Percentiles rank a stretch among this genome's conserved stretches.
These are phyloP conservation scores for Heliconius hewitsoni DNA, from an alignment of 1,140 invertebrate species.

Conservation along the genomic window DNA sequence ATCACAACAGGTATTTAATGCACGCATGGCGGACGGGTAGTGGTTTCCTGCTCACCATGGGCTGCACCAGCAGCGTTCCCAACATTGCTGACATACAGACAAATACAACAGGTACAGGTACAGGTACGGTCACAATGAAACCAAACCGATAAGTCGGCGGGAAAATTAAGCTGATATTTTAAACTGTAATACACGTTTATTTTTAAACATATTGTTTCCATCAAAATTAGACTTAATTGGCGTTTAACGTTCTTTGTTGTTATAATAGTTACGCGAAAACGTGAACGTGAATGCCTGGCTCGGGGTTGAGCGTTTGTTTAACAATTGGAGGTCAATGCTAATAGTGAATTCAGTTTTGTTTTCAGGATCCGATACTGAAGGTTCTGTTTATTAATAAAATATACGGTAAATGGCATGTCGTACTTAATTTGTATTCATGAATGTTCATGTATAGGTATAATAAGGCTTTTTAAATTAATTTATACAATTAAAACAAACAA, in stretches of 20 bases:
- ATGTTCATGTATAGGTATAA: not conserved
- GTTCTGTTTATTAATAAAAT: not conserved
- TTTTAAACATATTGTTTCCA: constrained; percentile 16
- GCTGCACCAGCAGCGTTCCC: constrained; percentile 71
- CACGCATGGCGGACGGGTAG: constrained; percentile 40
- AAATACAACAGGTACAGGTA: constrained; percentile 52
- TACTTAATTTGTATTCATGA: constrained; percentile 3
- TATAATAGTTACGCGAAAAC: constrained; percentile 41
- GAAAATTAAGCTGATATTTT: not conserved
- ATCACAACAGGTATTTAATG: constrained; percentile 16
- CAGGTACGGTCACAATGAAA: constrained; percentile 43
- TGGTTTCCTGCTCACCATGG: constrained; percentile 55
- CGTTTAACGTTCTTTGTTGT: constrained; percentile 40
- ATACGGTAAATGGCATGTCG: not conserved
- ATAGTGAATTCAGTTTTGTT: constrained; percentile 38
- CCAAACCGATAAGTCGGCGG: not conserved
- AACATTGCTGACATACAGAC: constrained; percentile 50
- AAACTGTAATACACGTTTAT: constrained; percentile 2
- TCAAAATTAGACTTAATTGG: constrained; percentile 25
- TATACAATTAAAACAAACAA: not conserved
- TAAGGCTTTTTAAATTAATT: not conserved
- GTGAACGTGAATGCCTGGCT: constrained; percentile 29
- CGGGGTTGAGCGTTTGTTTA: constrained; percentile 41
- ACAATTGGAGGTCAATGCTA: constrained; percentile 46
- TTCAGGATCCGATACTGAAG: not conserved